A percentile compares a stretch with the other conserved stretches of the same genome.
These are phyloP conservation scores for Heterotilapia buettikoferi DNA, from an alignment of 2,113 vertebrate genomes.

Conservation along the genomic window DNA sequence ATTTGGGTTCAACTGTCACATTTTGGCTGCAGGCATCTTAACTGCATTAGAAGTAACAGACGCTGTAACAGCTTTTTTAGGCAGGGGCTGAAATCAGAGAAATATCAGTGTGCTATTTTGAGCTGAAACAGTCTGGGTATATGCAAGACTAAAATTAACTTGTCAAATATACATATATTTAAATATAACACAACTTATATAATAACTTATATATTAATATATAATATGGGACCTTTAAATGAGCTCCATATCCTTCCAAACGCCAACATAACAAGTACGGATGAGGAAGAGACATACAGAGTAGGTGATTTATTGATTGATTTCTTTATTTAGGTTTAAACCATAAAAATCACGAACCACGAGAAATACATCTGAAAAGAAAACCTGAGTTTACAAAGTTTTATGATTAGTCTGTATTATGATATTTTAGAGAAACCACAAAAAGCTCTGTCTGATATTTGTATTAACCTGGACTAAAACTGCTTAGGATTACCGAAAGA, in stretches of 20 bases:
- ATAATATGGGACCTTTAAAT: not conserved
- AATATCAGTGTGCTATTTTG: not conserved
- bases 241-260: not conserved
- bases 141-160: not conserved
- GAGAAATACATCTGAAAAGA: not conserved
- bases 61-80: not conserved
- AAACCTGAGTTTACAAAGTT: not conserved
- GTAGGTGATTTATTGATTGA: not conserved
- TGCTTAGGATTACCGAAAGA: constrained; percentile 5
- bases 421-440: not conserved
- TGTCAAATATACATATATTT: not conserved
- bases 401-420: not conserved
- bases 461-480: not conserved
- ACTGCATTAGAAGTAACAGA: not conserved
- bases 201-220: not conserved
- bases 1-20: not conserved
- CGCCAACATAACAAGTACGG: not conserved
- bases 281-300: not conserved
- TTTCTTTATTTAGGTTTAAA: not conserved
- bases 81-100: not conserved
- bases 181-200: too few relatives aligned
- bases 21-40: not conserved
- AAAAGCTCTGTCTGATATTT: not conserved
- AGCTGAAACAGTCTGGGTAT: not conserved
- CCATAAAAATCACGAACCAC: not conserved